phyloP scores from a whole-genome alignment of 1,140 invertebrate genomes.

The Littorina saxatilis region DNA sequence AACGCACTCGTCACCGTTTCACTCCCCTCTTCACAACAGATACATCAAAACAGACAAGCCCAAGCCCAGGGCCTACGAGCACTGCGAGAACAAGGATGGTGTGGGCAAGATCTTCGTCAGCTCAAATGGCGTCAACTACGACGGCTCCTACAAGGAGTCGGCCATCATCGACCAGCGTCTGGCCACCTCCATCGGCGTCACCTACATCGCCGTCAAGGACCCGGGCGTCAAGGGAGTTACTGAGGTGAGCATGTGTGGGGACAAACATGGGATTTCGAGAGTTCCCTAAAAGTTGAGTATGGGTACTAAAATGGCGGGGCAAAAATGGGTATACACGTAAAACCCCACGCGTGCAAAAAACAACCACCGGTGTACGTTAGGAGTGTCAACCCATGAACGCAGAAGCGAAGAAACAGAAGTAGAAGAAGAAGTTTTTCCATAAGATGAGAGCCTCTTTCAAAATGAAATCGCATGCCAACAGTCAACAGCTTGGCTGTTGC shows the following conservation, averaged over 20 bases:
- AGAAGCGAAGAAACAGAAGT: background rate
- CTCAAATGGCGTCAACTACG: slow-evolving; percentile 66
- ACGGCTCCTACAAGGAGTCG: slow-evolving; percentile 68
- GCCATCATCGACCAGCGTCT: slow-evolving; percentile 65
- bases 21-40: no score
- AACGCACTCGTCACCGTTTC: no score
- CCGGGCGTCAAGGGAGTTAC: slow-evolving; percentile 31
- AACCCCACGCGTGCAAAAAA: no score
- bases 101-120: slow-evolving; percentile 61
- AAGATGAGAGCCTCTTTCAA: no score
- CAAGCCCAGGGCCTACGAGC: slow-evolving; percentile 41
- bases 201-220: slow-evolving; percentile 62
- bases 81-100: slow-evolving; percentile 27
- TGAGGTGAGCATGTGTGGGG: slow-evolving; percentile 12
- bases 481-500: no score
- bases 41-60: background rate
- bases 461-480: no score
- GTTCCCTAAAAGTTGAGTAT: no score
- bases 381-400: no score
- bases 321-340: no score
- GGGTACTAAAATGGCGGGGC: no score
- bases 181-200: slow-evolving; percentile 60
- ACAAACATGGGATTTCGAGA: no score
- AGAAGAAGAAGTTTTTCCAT: background rate
- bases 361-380: background rate